phyloP scores from a whole-genome alignment of 1,140 invertebrate species.

The Pinna nobilis region DNA sequence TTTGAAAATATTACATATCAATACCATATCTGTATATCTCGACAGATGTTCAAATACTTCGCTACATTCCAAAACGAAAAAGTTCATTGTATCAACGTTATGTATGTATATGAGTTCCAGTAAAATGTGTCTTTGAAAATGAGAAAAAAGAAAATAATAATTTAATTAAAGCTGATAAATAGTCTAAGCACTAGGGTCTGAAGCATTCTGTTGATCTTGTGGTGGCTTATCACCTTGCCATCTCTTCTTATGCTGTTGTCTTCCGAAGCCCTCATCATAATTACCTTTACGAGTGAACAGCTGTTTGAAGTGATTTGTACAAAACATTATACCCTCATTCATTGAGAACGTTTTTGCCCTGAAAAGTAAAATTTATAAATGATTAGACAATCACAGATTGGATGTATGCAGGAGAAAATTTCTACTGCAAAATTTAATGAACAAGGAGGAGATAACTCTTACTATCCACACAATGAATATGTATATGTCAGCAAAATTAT shows the following conservation, averaged over 20 bases:
- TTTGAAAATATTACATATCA: no score
- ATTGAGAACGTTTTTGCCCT: conserved; percentile 87
- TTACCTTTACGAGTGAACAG: conserved; percentile 89
- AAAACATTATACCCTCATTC: conserved; percentile 85
- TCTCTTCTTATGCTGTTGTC: conserved; percentile 75
- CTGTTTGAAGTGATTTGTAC: conserved; percentile 88
- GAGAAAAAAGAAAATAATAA: conserved; percentile 4
- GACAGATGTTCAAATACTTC: no score
- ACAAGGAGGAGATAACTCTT: no score
- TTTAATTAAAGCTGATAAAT: conserved; percentile 11
- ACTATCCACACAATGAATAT: no score
- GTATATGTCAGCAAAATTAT: no score
- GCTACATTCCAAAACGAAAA: no score
- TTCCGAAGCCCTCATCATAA: conserved; percentile 86
- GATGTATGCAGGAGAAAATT: no score
- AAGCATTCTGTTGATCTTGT: conserved; percentile 11
- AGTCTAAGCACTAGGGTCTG: neutral
- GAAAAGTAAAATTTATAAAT: conserved; percentile 52
- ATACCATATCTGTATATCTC: no score
- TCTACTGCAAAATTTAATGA: no score
- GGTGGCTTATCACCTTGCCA: conserved; percentile 64
- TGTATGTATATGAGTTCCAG: no score
- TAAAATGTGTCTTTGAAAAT: neutral
- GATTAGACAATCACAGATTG: conserved; percentile 13
- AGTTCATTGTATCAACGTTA: no score